These are phyloP conservation scores for Meda fulgida DNA, from an alignment of 2,797 vertebrate genomes.

Conservation along the genomic window DNA sequence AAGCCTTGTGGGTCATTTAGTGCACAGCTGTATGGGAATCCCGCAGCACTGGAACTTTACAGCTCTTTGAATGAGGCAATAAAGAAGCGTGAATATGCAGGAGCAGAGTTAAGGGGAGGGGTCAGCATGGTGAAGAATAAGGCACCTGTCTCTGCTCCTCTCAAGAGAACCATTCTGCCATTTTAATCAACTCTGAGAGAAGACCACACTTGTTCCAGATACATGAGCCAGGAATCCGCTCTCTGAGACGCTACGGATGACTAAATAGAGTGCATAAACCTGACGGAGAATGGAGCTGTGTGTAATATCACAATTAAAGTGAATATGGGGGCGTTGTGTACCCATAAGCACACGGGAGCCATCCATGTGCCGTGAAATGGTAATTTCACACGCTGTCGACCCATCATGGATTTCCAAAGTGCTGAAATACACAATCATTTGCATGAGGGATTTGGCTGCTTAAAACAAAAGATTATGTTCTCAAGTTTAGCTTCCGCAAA, in stretches of 20 bases:
- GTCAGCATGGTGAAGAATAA: conserved; percentile 27
- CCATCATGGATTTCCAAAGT: conserved; percentile 66
- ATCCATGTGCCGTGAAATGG: conserved; percentile 62
- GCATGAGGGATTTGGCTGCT: conserved; percentile 43
- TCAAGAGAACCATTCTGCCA: conserved; percentile 46
- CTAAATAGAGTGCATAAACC: conserved; percentile 43
- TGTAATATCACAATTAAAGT: conserved; percentile 45
- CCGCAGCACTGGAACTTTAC: conserved; percentile 30
- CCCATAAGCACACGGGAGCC: conserved; percentile 45
- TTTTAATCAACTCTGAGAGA: conserved; percentile 57
- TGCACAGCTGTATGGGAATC: conserved; percentile 30
- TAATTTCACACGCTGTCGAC: conserved; percentile 43
- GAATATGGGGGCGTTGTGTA: neutral
- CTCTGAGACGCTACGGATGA: conserved; percentile 28
- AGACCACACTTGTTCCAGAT: conserved; percentile 36
- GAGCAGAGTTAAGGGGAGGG: conserved; percentile 3
- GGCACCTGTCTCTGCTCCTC: conserved; percentile 34
- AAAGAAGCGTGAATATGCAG: conserved; percentile 30
- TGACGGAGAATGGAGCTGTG: conserved; percentile 30
- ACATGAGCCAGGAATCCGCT: conserved; percentile 60
- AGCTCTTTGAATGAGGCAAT: conserved; percentile 27
- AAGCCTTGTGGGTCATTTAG: conserved; percentile 45
- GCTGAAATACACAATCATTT: conserved; percentile 63
- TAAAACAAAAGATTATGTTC: conserved; percentile 36
- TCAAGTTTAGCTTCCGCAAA: conserved; percentile 3